phyloP scores from a whole-genome alignment of 2,888 invertebrate species.

The Metalampra italica region DNA sequence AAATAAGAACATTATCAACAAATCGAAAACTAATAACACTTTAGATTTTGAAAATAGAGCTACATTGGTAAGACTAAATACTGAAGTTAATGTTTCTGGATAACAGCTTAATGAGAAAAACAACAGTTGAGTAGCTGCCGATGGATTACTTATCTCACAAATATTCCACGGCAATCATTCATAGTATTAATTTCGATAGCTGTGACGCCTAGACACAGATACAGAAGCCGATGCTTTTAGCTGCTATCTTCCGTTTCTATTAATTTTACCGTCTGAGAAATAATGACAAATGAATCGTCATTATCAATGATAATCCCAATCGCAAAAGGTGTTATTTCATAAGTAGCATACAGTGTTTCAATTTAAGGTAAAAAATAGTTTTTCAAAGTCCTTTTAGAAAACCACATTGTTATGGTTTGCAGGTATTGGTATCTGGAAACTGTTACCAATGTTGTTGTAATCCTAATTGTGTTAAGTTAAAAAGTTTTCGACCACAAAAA shows the following conservation, averaged over 20 bases:
- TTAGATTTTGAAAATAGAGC: slow-evolving; percentile 21
- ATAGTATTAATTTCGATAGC: slow-evolving; percentile 70
- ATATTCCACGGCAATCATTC: slow-evolving; percentile 50
- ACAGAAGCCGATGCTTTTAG: slow-evolving; percentile 72
- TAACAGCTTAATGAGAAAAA: slow-evolving; percentile 10
- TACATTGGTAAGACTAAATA: slow-evolving; percentile 1
- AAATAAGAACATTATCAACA: slow-evolving; percentile 28
- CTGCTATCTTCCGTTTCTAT: slow-evolving; percentile 48
- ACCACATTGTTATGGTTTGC: too few relatives aligned
- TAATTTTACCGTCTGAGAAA: slow-evolving; percentile 44
- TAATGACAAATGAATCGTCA: slow-evolving; percentile 57
- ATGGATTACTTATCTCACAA: slow-evolving; percentile 8
- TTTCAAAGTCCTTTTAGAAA: too few relatives aligned
- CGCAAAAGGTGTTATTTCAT: slow-evolving; percentile 43
- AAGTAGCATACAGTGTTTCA: not conserved
- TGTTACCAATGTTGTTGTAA: too few relatives aligned
- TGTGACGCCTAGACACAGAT: slow-evolving; percentile 61
- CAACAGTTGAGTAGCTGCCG: slow-evolving; percentile 25
- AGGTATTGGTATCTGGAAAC: too few relatives aligned
- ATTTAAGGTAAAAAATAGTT: not conserved
- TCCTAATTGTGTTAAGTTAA: too few relatives aligned
- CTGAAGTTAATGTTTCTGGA: not conserved
- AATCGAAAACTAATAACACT: slow-evolving; percentile 44
- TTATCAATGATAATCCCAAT: slow-evolving; percentile 35
- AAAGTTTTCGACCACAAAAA: too few relatives aligned